Evolutionary conservation across 2,797 vertebrate genomes (phyloP).

Genomic region (Gymnocypris eckloni): DNA sequence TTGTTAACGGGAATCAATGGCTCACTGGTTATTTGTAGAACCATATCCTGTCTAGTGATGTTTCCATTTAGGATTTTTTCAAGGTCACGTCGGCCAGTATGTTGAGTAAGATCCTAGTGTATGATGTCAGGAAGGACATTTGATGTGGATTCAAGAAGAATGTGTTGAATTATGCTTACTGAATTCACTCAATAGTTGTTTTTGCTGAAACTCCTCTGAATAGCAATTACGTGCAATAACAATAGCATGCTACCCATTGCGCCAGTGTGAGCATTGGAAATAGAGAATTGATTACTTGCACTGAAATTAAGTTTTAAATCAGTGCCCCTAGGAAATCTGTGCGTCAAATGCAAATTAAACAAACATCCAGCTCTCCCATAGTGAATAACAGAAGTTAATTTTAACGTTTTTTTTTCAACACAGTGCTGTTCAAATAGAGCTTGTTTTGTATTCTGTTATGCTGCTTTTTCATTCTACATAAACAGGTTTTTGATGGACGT

Average conservation of each 20-base stretch:
- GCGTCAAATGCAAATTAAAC: neutral
- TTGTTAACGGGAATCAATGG: constrained; percentile 76
- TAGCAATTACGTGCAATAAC: neutral
- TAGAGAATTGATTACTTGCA: constrained; percentile 9
- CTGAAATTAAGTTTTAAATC: constrained; percentile 25
- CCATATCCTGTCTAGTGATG: constrained; percentile 72
- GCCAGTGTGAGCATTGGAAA: neutral
- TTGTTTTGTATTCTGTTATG: neutral
- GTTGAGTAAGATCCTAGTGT: constrained; percentile 58
- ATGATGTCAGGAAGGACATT: constrained; percentile 42
- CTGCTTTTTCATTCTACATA: neutral
- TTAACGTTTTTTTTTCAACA: neutral
- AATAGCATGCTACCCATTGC: neutral
- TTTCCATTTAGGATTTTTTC: constrained; percentile 65
- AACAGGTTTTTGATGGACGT: neutral
- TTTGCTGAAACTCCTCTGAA: neutral
- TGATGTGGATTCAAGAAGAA: constrained; percentile 10
- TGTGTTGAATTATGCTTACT: neutral
- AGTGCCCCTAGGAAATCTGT: constrained; percentile 19
- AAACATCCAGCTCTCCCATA: constrained; percentile 1
- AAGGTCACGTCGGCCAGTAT: constrained; percentile 69
- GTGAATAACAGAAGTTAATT: neutral
- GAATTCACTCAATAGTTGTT: neutral
- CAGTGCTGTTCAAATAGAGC: neutral
- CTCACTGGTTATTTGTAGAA: constrained; percentile 72